Evolutionary conservation across 2,113 vertebrate genomes (phyloP).

Genomic region (Lates calcarifer): DNA sequence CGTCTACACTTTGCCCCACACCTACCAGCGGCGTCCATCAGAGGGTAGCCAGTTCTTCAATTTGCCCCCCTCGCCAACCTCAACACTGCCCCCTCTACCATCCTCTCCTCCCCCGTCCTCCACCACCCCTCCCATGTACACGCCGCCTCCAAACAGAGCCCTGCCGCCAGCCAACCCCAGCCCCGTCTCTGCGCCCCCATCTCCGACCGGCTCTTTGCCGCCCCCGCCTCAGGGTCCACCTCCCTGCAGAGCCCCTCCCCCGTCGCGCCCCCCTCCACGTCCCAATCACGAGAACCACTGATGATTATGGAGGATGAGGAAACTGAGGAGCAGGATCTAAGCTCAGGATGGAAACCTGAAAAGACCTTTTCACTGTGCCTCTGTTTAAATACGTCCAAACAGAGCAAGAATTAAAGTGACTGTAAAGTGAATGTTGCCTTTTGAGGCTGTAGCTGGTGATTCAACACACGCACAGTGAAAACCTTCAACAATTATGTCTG

Average conservation of each 20-base stretch:
- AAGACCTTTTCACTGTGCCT: slow-evolving; percentile 21
- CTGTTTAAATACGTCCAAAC: not conserved
- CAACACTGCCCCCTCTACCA: slow-evolving; percentile 81
- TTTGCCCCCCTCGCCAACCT: slow-evolving; percentile 77
- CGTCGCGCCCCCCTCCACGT: slow-evolving; percentile 90
- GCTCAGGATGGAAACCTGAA: slow-evolving; percentile 16
- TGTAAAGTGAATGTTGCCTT: not conserved
- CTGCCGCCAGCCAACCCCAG: slow-evolving; percentile 66
- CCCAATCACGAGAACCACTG: slow-evolving; percentile 79
- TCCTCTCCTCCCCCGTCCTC: slow-evolving; percentile 83
- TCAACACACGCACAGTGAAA: not conserved
- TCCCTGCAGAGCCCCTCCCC: slow-evolving; percentile 89
- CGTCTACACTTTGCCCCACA: slow-evolving; percentile 84
- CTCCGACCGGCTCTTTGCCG: slow-evolving; percentile 74
- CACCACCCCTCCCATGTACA: slow-evolving; percentile 80
- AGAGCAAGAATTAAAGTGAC: slow-evolving; percentile 6
- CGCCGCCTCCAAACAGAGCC: slow-evolving; percentile 77
- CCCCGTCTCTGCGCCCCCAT: slow-evolving; percentile 67
- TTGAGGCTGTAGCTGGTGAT: slow-evolving; percentile 7
- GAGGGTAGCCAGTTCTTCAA: slow-evolving; percentile 63
- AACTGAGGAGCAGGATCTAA: slow-evolving; percentile 4
- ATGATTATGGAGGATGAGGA: not conserved
- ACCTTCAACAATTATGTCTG: not conserved
- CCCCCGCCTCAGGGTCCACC: slow-evolving; percentile 85
- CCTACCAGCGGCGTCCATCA: slow-evolving; percentile 62